Conservation (phyloP, 2,888 invertebrate genomes). For the Sarcophaga carnaria region DNA sequence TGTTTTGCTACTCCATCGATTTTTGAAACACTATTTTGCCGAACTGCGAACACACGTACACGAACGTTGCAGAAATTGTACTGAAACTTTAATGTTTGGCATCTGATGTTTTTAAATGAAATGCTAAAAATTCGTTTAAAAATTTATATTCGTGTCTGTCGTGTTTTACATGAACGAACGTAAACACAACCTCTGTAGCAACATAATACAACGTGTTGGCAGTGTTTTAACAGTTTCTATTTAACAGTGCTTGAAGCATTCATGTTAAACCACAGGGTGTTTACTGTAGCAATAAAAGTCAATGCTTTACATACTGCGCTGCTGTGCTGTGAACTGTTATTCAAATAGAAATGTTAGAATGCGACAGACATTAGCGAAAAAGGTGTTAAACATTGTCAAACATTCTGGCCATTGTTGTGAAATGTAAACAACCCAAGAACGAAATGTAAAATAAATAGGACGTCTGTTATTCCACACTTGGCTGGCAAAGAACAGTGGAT, state of each 20-base stretch:
- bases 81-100: constrained; percentile 58
- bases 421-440: too few species aligned
- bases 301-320: constrained; percentile 1
- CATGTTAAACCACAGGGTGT: constrained; percentile 53
- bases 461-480: neutral
- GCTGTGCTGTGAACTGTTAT: neutral
- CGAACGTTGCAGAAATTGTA: constrained; percentile 67
- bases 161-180: constrained; percentile 55
- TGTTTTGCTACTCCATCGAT: neutral
- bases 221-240: neutral
- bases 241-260: constrained; percentile 17
- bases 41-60: constrained; percentile 55
- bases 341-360: neutral
- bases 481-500: neutral
- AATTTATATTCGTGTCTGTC: constrained; percentile 44
- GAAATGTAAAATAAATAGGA: neutral
- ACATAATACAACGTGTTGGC: constrained; percentile 66
- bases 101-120: constrained; percentile 65
- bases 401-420: neutral
- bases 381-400: neutral
- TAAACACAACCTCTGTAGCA: constrained; percentile 64
- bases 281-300: neutral
- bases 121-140: constrained; percentile 54
- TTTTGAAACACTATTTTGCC: constrained; percentile 8
- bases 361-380: too few species aligned